phyloP scores from a whole-genome alignment of 2,113 vertebrate species.

The Ovis aries region DNA sequence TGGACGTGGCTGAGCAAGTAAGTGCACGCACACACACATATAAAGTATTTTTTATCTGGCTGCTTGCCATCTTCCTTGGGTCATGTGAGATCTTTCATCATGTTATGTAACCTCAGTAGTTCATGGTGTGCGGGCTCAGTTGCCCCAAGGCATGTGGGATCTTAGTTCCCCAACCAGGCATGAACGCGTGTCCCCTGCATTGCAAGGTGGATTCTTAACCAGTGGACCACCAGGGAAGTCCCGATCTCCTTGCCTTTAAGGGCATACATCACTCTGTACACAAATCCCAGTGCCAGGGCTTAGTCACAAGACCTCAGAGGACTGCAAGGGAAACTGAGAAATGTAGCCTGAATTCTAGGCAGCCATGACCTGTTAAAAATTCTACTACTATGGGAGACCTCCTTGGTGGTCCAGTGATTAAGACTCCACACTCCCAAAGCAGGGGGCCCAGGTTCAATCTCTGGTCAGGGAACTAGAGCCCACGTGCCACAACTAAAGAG shows the following conservation, averaged over 20 bases:
- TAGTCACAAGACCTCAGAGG: background rate
- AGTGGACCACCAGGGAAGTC: background rate
- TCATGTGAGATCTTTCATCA: background rate
- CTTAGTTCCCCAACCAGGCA: background rate
- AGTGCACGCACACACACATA: accelerated
- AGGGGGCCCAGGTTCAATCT: background rate
- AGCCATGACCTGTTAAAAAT: background rate
- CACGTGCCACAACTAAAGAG: background rate
- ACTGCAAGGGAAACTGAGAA: background rate
- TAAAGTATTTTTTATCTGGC: background rate
- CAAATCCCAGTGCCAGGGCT: background rate
- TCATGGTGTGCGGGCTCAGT: background rate
- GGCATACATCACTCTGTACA: background rate
- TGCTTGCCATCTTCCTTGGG: background rate
- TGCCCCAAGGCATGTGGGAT: background rate
- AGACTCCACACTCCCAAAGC: background rate
- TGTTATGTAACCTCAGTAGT: background rate
- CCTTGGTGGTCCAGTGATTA: background rate
- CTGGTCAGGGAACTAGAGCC: background rate
- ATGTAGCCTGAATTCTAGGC: background rate
- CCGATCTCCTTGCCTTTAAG: background rate
- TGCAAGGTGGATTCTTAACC: background rate
- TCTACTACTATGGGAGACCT: background rate
- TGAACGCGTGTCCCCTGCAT: background rate
- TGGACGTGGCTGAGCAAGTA: background rate